Conservation (phyloP, 37 sponge, comb jelly and placozoan species). For the Spongilla lacustris region DNA sequence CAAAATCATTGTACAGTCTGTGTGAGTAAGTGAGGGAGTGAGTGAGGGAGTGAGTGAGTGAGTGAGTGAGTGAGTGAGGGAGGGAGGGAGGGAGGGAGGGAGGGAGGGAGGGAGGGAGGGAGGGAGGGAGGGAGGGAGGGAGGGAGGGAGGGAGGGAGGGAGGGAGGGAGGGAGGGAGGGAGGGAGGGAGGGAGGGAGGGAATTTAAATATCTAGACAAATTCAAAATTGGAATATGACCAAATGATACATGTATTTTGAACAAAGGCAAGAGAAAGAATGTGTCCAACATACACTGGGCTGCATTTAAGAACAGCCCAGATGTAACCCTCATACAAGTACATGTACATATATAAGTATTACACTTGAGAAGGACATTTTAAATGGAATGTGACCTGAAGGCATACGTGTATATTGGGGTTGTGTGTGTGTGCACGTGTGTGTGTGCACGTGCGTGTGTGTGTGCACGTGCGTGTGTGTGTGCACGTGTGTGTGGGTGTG, state of each 20-base stretch:
- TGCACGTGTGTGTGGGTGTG: not conserved
- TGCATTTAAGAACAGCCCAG: too few relatives aligned
- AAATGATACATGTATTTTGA: too few relatives aligned
- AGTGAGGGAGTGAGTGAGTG: too few relatives aligned
- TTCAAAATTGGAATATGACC: too few relatives aligned
- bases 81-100: not conserved
- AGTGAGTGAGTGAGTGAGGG: not conserved
- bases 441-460: conserved; percentile 1
- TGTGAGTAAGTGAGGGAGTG: not conserved
- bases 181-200: too few relatives aligned
- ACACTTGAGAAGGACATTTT: not conserved
- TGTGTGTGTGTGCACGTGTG: not conserved
- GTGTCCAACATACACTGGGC: too few relatives aligned
- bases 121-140: not conserved
- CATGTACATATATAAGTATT: too few relatives aligned
- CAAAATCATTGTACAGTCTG: conserved; percentile 60
- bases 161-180: not conserved
- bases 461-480: not conserved
- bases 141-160: not conserved
- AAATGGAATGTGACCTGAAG: too few relatives aligned
- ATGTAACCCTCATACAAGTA: too few relatives aligned
- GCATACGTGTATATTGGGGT: too few relatives aligned
- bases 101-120: not conserved
- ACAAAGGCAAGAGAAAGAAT: too few relatives aligned
- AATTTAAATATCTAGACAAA: too few relatives aligned